These are phyloP conservation scores for Drosophila dunni DNA, from an alignment of 1,140 invertebrate genomes.

Conservation along the genomic window DNA sequence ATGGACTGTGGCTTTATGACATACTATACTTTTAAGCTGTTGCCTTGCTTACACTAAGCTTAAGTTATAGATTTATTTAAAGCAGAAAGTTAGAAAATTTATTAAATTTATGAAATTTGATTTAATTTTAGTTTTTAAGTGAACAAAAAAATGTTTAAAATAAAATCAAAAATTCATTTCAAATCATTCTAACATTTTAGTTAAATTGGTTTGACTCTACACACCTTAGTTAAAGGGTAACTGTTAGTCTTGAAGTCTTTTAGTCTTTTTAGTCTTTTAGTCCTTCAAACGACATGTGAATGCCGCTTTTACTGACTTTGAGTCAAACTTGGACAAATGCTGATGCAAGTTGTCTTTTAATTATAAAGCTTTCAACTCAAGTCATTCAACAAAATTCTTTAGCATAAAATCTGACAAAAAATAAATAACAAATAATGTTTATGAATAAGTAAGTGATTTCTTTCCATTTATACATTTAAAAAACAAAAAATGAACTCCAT, in stretches of 20 bases:
- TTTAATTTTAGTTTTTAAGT: no score
- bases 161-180: no score
- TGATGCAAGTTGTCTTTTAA: constrained; percentile 19
- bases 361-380: constrained; percentile 3
- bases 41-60: no score
- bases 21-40: not conserved
- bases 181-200: no score
- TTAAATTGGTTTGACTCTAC: no score
- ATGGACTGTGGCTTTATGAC: not conserved
- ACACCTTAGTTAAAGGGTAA: not conserved
- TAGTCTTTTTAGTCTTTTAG: not conserved
- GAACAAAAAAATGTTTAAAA: no score
- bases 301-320: not conserved
- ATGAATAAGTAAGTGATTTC: no score
- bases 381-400: not conserved
- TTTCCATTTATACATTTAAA: no score
- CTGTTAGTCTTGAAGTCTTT: not conserved
- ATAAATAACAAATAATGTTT: not conserved
- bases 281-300: not conserved
- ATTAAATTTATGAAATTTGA: no score
- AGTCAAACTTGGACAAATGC: not conserved
- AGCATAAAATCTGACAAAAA: not conserved
- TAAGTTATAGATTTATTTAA: no score
- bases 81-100: no score
- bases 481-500: not conserved